A percentile compares a stretch with the other conserved stretches of the same genome.
These are phyloP conservation scores for Ophion ventricosus DNA, from an alignment of 2,888 invertebrate species.

Conservation along the genomic window DNA sequence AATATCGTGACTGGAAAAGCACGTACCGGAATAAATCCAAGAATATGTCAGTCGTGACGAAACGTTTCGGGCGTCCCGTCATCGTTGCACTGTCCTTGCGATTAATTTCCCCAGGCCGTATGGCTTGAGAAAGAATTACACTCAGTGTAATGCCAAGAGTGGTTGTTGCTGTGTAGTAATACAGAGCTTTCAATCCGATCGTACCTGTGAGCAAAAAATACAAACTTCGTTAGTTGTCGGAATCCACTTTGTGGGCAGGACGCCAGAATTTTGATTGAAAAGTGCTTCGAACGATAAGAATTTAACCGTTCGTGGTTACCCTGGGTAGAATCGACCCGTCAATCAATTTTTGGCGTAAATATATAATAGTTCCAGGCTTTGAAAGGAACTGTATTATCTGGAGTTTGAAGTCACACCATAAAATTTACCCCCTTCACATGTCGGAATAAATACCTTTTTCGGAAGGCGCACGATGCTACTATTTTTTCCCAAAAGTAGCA, in stretches of 20 bases:
- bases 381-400: too few relatives aligned
- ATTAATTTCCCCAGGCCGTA: conserved; percentile 89
- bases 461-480: too few relatives aligned
- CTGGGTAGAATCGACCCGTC: too few relatives aligned
- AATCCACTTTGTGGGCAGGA: neutral
- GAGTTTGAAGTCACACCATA: too few relatives aligned
- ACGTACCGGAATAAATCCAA: conserved; percentile 93
- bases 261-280: neutral
- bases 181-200: conserved; percentile 78
- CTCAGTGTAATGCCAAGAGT: conserved; percentile 94
- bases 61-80: conserved; percentile 82
- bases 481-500: too few relatives aligned
- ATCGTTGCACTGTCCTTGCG: conserved; percentile 45
- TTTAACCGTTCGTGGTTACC: too few relatives aligned
- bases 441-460: too few relatives aligned
- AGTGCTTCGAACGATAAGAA: neutral
- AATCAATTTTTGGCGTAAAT: too few relatives aligned
- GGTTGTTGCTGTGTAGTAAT: conserved; percentile 96
- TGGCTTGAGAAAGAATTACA: conserved; percentile 93
- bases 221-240: neutral
- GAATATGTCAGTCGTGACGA: conserved; percentile 94
- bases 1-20: neutral
- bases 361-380: too few relatives aligned
- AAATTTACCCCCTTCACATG: too few relatives aligned
- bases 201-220: conserved; percentile 69